These are phyloP conservation scores for Hylomyscus alleni DNA, from an alignment of 2,797 vertebrate species.

Conservation along the genomic window DNA sequence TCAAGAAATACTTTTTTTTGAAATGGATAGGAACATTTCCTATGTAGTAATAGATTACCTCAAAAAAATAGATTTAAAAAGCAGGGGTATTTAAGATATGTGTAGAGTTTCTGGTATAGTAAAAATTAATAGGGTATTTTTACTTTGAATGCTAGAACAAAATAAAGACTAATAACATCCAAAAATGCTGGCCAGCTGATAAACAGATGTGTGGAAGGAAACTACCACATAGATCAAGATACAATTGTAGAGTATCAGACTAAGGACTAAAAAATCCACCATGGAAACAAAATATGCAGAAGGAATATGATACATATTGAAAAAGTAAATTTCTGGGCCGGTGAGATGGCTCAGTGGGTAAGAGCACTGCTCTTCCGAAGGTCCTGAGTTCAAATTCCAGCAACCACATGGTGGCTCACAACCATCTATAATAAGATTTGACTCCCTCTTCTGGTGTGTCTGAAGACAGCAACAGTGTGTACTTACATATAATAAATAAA, in stretches of 20 bases:
- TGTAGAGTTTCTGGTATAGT: neutral
- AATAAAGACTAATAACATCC: neutral
- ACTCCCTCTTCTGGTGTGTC: no score
- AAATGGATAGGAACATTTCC: neutral
- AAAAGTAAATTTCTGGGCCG: no score
- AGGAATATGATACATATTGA: neutral
- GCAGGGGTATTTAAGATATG: neutral
- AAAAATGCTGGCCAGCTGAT: neutral
- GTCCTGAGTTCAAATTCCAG: no score
- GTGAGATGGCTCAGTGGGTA: no score
- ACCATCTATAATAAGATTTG: no score
- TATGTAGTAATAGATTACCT: neutral
- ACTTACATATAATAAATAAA: no score
- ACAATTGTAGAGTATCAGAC: neutral
- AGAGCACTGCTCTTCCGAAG: no score
- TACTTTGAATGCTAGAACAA: slow-evolving; percentile 3
- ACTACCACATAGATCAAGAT: neutral
- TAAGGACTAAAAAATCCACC: neutral
- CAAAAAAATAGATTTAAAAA: neutral
- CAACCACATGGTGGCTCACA: no score
- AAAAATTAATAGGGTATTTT: neutral
- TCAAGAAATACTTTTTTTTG: neutral
- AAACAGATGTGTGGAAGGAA: neutral
- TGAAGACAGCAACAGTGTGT: no score
- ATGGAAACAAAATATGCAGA: neutral